Conservation (phyloP, 2,888 invertebrate species). For the Hetaerina titia region DNA sequence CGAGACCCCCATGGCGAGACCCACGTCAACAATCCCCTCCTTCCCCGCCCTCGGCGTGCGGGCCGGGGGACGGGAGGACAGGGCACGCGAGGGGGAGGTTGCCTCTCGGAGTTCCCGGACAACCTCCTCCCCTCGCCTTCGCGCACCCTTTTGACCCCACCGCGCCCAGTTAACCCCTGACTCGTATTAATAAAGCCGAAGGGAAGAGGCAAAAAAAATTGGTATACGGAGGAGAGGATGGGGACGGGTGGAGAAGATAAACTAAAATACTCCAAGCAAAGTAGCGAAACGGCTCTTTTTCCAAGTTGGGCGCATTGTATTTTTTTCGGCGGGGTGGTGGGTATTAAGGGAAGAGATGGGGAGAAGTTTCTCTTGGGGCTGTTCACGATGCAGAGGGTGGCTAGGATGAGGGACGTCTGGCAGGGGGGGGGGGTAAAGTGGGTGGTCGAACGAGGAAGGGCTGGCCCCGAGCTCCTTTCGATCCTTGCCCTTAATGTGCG, state of each 20-base stretch:
- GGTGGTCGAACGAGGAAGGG: background rate
- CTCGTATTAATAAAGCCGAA: background rate
- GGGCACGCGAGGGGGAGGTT: too few relatives aligned
- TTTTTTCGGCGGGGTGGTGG: background rate
- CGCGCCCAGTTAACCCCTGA: background rate
- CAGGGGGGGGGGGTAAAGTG: background rate
- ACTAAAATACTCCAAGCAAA: background rate
- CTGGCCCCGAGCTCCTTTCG: background rate
- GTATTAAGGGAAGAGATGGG: background rate
- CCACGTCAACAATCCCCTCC: background rate
- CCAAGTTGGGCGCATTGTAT: background rate
- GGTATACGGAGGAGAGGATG: background rate
- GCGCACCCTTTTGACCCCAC: background rate
- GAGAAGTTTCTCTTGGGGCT: background rate
- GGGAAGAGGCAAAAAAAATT: background rate
- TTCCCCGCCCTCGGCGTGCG: background rate
- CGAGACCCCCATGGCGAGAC: background rate
- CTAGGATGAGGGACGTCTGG: too few relatives aligned
- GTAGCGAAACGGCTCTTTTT: slow-evolving; percentile 10
- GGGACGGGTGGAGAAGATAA: background rate
- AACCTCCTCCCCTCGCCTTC: background rate
- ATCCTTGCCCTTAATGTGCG: background rate
- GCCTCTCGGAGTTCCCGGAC: background rate
- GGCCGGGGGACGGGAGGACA: background rate
- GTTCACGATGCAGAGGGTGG: too few relatives aligned